phyloP scores from a whole-genome alignment of 2,113 vertebrate genomes.

The Rana temporaria region DNA sequence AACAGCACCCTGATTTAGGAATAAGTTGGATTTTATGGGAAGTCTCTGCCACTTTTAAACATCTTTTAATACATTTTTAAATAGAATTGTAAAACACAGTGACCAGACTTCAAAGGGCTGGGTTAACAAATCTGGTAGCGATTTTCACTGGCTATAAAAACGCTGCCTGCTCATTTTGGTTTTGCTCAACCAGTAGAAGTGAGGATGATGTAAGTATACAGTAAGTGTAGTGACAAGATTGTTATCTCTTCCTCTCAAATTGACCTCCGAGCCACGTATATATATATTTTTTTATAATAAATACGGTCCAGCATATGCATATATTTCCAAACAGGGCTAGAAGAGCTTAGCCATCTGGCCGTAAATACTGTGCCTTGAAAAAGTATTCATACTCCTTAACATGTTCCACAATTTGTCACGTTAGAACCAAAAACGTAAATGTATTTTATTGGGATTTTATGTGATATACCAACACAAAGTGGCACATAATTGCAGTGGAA shows the following conservation, averaged over 20 bases:
- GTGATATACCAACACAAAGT: too few species aligned
- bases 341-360: too few species aligned
- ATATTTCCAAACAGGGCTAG: too few species aligned
- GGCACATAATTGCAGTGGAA: too few species aligned
- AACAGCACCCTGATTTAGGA: conserved; percentile 81
- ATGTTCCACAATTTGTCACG: too few species aligned
- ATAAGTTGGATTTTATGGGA: conserved; percentile 77
- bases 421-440: too few species aligned
- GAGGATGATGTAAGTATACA: conserved; percentile 44
- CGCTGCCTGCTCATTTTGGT: conserved; percentile 38
- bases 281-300: not conserved
- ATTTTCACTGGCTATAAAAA: conserved; percentile 82
- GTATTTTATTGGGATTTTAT: too few species aligned
- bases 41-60: conserved; percentile 81
- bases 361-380: too few species aligned
- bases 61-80: conserved; percentile 84
- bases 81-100: conserved; percentile 82
- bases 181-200: conserved; percentile 47
- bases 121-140: conserved; percentile 73
- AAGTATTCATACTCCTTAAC: too few species aligned
- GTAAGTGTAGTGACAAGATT: conserved; percentile 36
- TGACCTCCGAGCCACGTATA: not conserved
- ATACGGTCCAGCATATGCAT: too few species aligned
- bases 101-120: conserved; percentile 80
- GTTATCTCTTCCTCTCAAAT: conserved; percentile 35